Conservation (phyloP, 2,113 vertebrate species). For the Rhynchopsitta pachyrhyncha region DNA sequence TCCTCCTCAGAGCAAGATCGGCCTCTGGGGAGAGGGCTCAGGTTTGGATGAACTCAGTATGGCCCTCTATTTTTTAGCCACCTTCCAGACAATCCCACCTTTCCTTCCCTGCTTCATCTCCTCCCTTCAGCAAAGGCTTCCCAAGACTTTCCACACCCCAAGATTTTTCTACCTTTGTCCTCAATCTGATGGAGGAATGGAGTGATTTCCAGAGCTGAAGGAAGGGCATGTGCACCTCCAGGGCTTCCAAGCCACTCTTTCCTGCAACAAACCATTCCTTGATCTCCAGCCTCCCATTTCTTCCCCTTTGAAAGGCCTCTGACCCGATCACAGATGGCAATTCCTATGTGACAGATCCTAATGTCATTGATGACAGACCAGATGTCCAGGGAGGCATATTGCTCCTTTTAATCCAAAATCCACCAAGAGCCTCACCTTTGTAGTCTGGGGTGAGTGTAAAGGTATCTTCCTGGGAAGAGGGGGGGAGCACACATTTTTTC, state of each 20-base stretch:
- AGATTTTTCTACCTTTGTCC: background rate
- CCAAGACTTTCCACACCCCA: background rate
- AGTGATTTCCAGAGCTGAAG: background rate
- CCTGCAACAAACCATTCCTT: background rate
- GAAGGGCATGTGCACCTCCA: background rate
- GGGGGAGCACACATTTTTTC: background rate
- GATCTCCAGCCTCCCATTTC: background rate
- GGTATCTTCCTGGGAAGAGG: background rate
- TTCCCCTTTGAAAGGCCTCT: slow-evolving; percentile 19
- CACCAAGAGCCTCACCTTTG: slow-evolving; percentile 35
- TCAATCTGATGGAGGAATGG: background rate
- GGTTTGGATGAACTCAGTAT: background rate
- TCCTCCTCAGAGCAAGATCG: background rate
- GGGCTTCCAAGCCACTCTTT: background rate
- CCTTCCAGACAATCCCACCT: background rate
- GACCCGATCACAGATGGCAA: slow-evolving; percentile 15
- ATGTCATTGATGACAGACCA: slow-evolving; percentile 12
- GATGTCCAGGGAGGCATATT: slow-evolving; percentile 2
- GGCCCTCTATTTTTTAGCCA: background rate
- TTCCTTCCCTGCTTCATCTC: background rate
- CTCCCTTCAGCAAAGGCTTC: background rate
- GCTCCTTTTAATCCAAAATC: slow-evolving; percentile 38
- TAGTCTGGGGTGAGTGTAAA: background rate
- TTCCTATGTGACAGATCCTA: slow-evolving; percentile 37
- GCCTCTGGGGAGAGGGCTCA: background rate